Evolutionary conservation across 2,888 invertebrate species (phyloP), one percentile per base, ranked within the genome.

Genomic region (Steinernema scapterisci): DNA sequence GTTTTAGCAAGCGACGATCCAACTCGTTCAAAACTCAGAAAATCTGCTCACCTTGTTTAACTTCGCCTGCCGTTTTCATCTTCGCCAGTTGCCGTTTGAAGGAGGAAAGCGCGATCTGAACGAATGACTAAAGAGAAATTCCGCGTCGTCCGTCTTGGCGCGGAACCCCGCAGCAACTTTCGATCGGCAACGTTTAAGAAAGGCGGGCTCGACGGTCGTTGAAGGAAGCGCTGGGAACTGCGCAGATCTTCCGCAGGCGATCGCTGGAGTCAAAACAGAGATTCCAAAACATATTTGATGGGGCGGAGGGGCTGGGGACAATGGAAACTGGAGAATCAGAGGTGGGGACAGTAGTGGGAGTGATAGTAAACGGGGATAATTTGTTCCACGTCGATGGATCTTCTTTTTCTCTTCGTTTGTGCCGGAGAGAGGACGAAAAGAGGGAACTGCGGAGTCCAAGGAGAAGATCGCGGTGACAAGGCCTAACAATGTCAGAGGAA

Each of bases 1-100:
- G n/a, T n/a, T n/a, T n/a, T n/a, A 7, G 7, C 45, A 7, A 16
- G 9, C 45, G 45, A 11, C 45, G 45, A 48, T 16, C 48, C 2
- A 19, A 48, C 48, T 48, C 48, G 6, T 38, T 38, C 13, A 48
- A 48, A 16, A 48, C 48, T 16, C 16, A 7, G 13, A 48, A 16
- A 48, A 38, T 38, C 38, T 9, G 27, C 63, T 63, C 63, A 63
- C 63, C 63, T 27, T 21, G 21, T 27, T 31, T 63, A 16, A 63
- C 63, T 63, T 63, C 63, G 63, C 31, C 63, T 27, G 63, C 31
- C 16, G 63, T 63, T 31, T 63, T 63, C 63, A 63, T 63, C 38
- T 38, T 38, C 31, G 63, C 48, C n/a, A 48, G 63, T 9, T 5
- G 16, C 25, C 27, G 27, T 63, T 27, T 31, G 63, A 21, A 54